Percentiles rank a stretch among this genome's conserved stretches.
Evolutionary conservation across 2,797 vertebrate genomes (phyloP).

Genomic region (Semaprochilodus insignis): DNA sequence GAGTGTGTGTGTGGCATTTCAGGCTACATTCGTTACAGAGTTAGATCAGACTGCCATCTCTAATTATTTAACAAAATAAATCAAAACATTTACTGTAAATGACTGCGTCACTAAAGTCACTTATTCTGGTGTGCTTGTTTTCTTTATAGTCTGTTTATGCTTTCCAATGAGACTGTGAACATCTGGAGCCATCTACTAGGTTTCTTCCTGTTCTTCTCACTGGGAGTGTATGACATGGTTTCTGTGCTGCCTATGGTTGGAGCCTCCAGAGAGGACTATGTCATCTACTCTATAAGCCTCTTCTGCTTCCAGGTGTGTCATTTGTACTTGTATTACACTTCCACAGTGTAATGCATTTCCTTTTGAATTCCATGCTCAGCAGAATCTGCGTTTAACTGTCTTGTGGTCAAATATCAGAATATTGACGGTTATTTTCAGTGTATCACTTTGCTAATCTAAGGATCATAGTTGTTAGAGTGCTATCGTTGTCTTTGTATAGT

Average conservation of each 20-base stretch:
- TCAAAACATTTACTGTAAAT: too few relatives aligned
- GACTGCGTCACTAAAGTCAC: too few relatives aligned
- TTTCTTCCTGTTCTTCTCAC: conserved; percentile 91
- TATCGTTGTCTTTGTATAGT: conserved; percentile 24
- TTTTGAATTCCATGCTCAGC: not conserved
- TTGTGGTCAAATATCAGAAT: conserved; percentile 26
- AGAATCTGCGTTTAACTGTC: not conserved
- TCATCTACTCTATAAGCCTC: conserved; percentile 92
- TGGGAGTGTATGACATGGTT: conserved; percentile 92
- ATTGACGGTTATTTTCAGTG: conserved; percentile 19
- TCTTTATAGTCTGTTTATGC: conserved; percentile 87
- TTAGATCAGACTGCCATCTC: not conserved
- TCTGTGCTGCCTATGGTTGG: conserved; percentile 85
- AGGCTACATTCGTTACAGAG: too few relatives aligned
- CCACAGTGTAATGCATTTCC: not conserved
- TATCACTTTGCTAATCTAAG: conserved; percentile 32
- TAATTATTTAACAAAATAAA: not conserved
- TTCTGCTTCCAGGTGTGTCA: conserved; percentile 93
- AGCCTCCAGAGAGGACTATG: conserved; percentile 92
- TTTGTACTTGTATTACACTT: not conserved
- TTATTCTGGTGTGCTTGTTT: not conserved
- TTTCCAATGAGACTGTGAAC: conserved; percentile 95
- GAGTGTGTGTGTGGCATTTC: too few relatives aligned
- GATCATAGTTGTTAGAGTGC: conserved; percentile 32
- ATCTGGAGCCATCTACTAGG: conserved; percentile 97